Evolutionary conservation across 2,797 vertebrate species (phyloP).

Genomic region (Aselliscus stoliczkanus): DNA sequence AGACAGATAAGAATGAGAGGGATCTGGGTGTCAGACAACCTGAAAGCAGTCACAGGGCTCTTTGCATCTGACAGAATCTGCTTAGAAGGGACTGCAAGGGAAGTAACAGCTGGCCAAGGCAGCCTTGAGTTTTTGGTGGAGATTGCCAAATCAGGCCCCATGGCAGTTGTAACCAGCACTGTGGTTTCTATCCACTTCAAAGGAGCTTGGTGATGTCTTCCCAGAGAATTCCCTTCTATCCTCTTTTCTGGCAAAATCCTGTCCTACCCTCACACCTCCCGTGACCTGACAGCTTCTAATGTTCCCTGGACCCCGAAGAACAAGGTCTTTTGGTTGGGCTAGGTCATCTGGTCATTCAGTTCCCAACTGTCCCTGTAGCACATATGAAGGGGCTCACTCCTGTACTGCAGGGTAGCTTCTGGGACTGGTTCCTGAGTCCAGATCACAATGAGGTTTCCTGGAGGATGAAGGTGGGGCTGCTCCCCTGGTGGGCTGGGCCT

Average conservation of each 20-base stretch:
- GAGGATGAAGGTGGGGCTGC: constrained; percentile 68
- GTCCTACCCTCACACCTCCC: neutral
- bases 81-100: neutral
- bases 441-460: constrained; percentile 82
- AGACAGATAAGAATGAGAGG: constrained; percentile 2
- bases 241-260: neutral
- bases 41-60: neutral
- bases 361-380: neutral
- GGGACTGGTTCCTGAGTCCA: rapidly evolving
- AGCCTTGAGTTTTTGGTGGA: neutral
- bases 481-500: neutral
- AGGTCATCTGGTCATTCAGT: neutral
- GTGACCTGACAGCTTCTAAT: neutral
- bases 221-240: neutral
- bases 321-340: neutral
- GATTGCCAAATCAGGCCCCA: neutral
- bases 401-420: neutral
- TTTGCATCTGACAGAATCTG: neutral
- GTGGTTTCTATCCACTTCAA: neutral
- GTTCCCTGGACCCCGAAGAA: neutral
- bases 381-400: neutral
- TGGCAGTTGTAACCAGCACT: neutral
- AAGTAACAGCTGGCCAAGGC: neutral
- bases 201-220: neutral
- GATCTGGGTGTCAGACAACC: neutral